These are phyloP conservation scores for Origma solitaria DNA, from an alignment of 2,113 vertebrate species.

Conservation along the genomic window DNA sequence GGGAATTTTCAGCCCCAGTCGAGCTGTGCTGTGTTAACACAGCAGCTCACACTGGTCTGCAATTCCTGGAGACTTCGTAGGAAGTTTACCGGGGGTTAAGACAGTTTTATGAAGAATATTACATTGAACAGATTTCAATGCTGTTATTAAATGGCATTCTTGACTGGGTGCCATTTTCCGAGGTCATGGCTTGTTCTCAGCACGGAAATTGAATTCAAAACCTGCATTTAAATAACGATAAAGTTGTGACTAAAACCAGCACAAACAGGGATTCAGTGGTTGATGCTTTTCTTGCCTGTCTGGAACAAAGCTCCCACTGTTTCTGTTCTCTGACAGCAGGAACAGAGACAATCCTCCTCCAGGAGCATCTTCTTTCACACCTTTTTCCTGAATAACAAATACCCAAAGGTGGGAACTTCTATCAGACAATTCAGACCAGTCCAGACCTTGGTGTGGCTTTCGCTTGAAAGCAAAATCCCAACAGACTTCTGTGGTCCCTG, in stretches of 20 bases:
- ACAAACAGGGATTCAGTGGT: neutral
- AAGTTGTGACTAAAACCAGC: neutral
- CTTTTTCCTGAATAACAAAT: neutral
- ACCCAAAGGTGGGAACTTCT: neutral
- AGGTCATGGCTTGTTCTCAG: neutral
- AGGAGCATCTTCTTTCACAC: neutral
- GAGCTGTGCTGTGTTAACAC: neutral
- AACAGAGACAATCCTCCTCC: neutral
- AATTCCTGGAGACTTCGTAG: neutral
- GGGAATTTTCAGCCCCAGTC: neutral
- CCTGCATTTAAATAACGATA: neutral
- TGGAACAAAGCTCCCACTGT: neutral
- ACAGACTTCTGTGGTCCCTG: neutral
- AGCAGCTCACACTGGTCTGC: neutral
- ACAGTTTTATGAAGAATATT: conserved; percentile 6
- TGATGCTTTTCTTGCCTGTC: neutral
- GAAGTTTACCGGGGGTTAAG: conserved; percentile 15
- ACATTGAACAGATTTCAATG: conserved; percentile 5
- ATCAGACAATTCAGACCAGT: neutral
- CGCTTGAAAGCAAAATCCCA: neutral
- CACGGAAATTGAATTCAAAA: conserved; percentile 29
- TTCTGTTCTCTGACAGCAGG: neutral
- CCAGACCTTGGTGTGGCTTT: neutral
- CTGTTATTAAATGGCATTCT: conserved; percentile 1
- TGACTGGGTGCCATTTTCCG: neutral